Base-by-base conservation (phyloP, 2,797 vertebrate species). In the Melopsittacus undulatus region DNA sequence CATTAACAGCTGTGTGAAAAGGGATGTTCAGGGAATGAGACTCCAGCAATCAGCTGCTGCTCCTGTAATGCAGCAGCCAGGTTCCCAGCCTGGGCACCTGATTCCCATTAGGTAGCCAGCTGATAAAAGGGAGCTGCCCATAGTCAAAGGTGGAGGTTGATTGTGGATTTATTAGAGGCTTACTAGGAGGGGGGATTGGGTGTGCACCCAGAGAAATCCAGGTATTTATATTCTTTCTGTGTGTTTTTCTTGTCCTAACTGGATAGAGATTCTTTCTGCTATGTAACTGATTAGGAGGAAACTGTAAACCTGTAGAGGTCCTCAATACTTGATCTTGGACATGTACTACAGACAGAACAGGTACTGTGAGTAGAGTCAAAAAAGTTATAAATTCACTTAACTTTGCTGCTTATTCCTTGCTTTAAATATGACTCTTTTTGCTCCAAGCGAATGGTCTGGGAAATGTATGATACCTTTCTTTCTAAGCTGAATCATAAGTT, bases 151-250 rank as follows among this genome's bases (percentile, higher is more conserved):
- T 81, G 66, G 70, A 10, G 14, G 6, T 74, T 34, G 19, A 32
- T 43, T 34, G 1, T 54, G 12, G 48, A 30, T 14, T 23, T 72
- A 49, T 32, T 32, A 10, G 40, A 23, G 29, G 45, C 29, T 76
- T 23, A 8, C 15, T 29, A 61, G 61, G 18, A 49, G 52, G 62
- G 56, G 56, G 13, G 1, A 0, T 1, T 1, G 10, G 10, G 3
- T 23, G 4, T 3, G 0, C 8, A 23, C 13, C 11, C 23, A 14
- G 67, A 61, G 68, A 80, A 64, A 21, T 8, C 5, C 49, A 89
- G 91, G 83, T 90, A 92, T 83, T 88, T 81, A 24, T 36, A 36
- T 64, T 27, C 11, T 81, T 83, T 19, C 6, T 52, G 13, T 30
- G 13, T 49, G 16, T 18, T 63, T 87, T 70, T 76, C 49, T n/a